Conservation (phyloP, 2,113 vertebrate species). For the Orientallactaga bullata region DNA sequence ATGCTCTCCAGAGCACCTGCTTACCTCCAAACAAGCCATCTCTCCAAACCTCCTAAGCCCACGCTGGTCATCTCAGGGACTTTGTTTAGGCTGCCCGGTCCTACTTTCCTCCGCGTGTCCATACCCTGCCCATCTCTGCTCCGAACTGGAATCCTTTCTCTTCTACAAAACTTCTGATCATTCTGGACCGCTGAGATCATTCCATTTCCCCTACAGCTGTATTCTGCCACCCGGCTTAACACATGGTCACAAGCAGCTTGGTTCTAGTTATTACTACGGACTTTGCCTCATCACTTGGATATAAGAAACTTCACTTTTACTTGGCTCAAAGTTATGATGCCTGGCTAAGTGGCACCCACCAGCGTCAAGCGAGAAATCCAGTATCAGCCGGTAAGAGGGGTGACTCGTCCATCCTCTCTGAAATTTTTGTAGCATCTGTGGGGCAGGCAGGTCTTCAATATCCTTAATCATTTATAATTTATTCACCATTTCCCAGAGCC, state of each 20-base stretch:
- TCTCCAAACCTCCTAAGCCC: neutral
- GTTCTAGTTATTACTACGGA: neutral
- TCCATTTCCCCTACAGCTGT: neutral
- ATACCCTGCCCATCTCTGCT: neutral
- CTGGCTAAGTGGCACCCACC: neutral
- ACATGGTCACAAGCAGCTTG: neutral
- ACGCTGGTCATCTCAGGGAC: too few relatives aligned
- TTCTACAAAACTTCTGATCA: neutral
- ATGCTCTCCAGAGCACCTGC: neutral
- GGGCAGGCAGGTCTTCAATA: neutral
- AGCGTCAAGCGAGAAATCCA: neutral
- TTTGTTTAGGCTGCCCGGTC: too few relatives aligned
- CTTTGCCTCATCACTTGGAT: constrained; percentile 22
- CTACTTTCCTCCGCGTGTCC: neutral
- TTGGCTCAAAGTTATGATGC: constrained; percentile 5
- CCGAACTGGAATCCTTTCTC: neutral
- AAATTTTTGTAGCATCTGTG: neutral
- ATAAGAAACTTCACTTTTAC: neutral
- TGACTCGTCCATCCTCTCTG: neutral
- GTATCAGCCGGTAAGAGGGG: neutral
- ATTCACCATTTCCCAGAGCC: neutral
- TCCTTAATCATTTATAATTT: neutral
- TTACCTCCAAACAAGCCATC: neutral
- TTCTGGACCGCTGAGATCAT: neutral
- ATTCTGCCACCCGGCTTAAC: neutral